Conservation (phyloP, 2,797 vertebrate genomes). For the Carcharodon carcharias region DNA sequence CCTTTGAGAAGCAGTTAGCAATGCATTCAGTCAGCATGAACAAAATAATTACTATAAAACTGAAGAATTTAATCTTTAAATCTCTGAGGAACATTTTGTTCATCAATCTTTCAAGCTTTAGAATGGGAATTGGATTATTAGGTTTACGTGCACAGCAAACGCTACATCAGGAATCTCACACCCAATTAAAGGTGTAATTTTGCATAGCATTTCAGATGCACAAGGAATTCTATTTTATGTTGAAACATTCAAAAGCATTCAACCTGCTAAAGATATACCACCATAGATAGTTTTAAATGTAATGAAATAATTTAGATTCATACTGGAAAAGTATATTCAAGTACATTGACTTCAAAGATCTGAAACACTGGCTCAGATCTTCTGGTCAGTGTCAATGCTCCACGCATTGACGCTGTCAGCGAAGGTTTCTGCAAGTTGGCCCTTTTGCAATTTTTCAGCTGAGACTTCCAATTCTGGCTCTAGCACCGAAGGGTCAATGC, state of each 20-base stretch:
- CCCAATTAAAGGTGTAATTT: background rate
- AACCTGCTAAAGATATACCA: background rate
- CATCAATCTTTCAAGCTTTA: slow-evolving; percentile 24
- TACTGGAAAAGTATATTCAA: background rate
- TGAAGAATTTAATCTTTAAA: background rate
- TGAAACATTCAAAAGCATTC: background rate
- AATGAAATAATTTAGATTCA: background rate
- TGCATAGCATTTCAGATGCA: background rate
- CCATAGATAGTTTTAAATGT: background rate
- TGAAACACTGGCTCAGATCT: background rate
- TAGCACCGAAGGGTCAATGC: no score
- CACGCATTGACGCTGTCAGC: no score
- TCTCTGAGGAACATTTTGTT: background rate
- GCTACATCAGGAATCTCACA: background rate
- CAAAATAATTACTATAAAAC: background rate
- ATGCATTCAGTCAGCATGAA: background rate
- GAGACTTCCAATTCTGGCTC: no score
- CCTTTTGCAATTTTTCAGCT: no score
- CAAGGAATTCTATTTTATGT: background rate
- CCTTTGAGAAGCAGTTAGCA: background rate
- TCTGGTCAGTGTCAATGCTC: no score
- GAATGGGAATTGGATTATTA: background rate
- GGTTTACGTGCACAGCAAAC: background rate
- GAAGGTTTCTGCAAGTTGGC: no score
- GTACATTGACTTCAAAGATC: background rate